Evolutionary conservation across 1,140 invertebrate species (phyloP), one percentile per base, ranked within the genome.

Genomic region (Micrasema minimum): DNA sequence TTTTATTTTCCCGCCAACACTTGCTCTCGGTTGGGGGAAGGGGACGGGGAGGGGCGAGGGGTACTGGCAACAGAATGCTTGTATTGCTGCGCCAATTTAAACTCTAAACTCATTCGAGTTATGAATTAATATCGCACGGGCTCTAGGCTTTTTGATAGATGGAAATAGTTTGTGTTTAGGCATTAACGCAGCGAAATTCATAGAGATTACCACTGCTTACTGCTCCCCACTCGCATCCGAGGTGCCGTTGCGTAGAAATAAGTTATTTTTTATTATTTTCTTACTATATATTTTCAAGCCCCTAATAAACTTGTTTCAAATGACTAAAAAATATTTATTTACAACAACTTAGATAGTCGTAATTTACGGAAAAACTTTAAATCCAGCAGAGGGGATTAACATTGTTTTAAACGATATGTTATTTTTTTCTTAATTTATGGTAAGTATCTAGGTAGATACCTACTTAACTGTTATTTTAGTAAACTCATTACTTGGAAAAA

Each of bases 151-250:
- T 74, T 70, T 75, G 74, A 75, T 75, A 72, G 74, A 75, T 75
- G 74, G 70, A 75, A 75, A 75, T 75, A 75, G 73, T 75, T 70
- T 62, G 51, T 75, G 74, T 75, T 75, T 75, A 72, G 62, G 71
- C 69, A 50, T 74, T 68, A 69, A 55, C 50, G 31, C 22, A 69
- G 70, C 50, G 70, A 72, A 72, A 75, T 75, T 75, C 71, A 71
- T 65, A 64, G 43, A 31, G 57, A 74, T 74, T 64, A 67, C 59
- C 18, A 38, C 55, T 41, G 43, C 43, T 16, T 18, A 4, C 7
- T 31, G 7, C 26, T 31, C 26, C 26, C 26, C 7, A 7, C 7
- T 31, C 26, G 7, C 37, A 46, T 26, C 55, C 66, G 66, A 37
- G 55, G 26, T 65, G 12, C 11, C 26, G 43, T 65, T n/a, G n/a